Conservation (phyloP, 2,888 invertebrate genomes). For the Cyaniris semiargus region DNA sequence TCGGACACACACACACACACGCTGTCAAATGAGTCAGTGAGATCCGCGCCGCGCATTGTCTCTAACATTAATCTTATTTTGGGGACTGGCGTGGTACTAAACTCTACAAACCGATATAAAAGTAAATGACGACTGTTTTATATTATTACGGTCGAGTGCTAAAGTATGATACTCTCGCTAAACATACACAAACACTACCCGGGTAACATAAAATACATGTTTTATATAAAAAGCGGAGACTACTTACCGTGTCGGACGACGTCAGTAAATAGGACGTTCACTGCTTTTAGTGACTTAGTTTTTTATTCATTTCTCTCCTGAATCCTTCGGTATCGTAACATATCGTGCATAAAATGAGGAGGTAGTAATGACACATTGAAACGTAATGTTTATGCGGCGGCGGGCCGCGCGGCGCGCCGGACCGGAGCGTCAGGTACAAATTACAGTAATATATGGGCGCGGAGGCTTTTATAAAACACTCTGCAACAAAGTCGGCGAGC, state of each 20-base stretch:
- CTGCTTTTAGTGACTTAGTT: neutral
- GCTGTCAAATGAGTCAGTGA: constrained; percentile 8
- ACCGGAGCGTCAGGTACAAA: neutral
- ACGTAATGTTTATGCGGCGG: neutral
- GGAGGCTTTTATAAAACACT: neutral
- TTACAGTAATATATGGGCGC: constrained; percentile 5
- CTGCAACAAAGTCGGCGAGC: neutral
- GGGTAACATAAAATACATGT: neutral
- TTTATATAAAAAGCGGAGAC: neutral
- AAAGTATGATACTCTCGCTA: neutral
- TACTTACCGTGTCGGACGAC: neutral
- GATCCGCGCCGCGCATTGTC: neutral
- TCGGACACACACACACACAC: neutral
- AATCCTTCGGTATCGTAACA: neutral
- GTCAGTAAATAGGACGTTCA: neutral
- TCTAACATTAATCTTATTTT: constrained; percentile 18
- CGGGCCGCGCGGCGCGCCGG: neutral
- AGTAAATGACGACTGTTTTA: neutral
- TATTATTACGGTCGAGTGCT: neutral
- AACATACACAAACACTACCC: neutral
- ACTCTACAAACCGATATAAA: neutral
- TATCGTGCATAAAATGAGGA: neutral
- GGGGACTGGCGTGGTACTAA: neutral
- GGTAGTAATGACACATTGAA: neutral
- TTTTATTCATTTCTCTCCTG: neutral